Evolutionary conservation across 2,888 invertebrate species (phyloP).

Genomic region (Trachelus stipa): DNA sequence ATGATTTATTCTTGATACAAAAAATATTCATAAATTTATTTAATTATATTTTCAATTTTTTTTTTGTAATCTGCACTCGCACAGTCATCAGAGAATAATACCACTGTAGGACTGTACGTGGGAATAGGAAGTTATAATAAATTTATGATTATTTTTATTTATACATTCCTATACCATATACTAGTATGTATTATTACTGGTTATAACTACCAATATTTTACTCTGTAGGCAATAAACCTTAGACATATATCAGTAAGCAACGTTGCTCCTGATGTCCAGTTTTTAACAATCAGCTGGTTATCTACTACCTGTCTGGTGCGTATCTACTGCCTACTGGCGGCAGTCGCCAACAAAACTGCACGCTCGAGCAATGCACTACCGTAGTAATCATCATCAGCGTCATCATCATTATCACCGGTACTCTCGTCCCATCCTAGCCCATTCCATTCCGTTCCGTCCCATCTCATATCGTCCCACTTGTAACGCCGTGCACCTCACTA

Average conservation of each 20-base stretch:
- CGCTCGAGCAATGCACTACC: conserved; percentile 45
- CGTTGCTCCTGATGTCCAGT: conserved; percentile 31
- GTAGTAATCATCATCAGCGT: conserved; percentile 60
- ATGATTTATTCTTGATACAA: neutral
- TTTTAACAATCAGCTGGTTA: conserved; percentile 24
- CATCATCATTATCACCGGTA: conserved; percentile 62
- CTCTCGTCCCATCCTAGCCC: conserved; percentile 33
- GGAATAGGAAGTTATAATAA: neutral
- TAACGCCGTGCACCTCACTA: conserved; percentile 43
- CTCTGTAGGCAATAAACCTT: conserved; percentile 41
- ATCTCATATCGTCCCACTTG: conserved; percentile 47
- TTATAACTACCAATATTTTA: conserved; percentile 34
- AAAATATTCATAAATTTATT: neutral
- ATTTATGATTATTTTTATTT: neutral
- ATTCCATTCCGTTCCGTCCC: conserved; percentile 46
- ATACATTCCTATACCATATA: neutral
- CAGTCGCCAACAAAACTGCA: conserved; percentile 34
- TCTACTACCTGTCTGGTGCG: neutral
- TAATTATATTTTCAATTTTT: neutral
- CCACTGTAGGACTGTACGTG: neutral
- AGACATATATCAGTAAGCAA: conserved; percentile 42
- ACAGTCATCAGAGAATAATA: neutral
- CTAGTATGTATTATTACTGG: neutral
- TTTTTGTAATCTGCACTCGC: neutral
- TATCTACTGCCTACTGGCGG: conserved; percentile 21